A percentile compares a stretch with the other conserved stretches of the same genome.
Evolutionary conservation across 1,140 invertebrate genomes (phyloP).

Genomic region (Eumeta japonica): DNA sequence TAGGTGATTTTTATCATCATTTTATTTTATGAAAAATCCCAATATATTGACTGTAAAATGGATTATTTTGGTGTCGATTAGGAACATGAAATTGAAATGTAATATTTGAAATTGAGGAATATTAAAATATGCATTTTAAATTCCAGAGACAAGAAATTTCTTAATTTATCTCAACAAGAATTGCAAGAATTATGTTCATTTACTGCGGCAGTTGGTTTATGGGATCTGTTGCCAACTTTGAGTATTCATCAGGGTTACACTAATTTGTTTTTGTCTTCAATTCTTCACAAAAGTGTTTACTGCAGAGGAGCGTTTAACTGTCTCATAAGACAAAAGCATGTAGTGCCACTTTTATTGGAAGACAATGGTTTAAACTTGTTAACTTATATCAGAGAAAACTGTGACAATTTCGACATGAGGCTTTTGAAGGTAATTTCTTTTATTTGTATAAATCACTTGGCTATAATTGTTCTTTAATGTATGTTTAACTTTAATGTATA

Average conservation of each 20-base stretch:
- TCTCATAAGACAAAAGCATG: constrained; percentile 23
- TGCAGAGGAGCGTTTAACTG: constrained; percentile 36
- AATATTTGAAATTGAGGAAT: no score
- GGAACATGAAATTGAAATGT: no score
- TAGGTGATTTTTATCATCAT: no score
- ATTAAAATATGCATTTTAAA: no score
- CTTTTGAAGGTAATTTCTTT: constrained; percentile 32
- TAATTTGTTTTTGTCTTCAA: constrained; percentile 23
- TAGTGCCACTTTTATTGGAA: constrained; percentile 37
- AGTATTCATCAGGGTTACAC: constrained; percentile 34
- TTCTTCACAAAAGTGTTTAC: constrained; percentile 25
- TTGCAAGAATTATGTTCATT: constrained; percentile 30
- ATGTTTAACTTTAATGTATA: no score
- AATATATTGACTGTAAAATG: no score
- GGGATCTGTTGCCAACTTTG: constrained; percentile 38
- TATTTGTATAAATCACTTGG: background rate
- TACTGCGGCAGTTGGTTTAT: constrained; percentile 32
- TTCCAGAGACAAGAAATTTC: constrained; percentile 34
- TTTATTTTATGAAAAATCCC: no score
- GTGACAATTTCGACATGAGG: constrained; percentile 31
- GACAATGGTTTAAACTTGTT: constrained; percentile 44
- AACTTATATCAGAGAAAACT: constrained; percentile 36
- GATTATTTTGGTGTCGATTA: no score
- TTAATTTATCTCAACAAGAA: constrained; percentile 22
- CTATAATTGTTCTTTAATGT: background rate